Percentiles rank a stretch among this genome's conserved stretches.
Evolutionary conservation across 2,888 invertebrate species (phyloP).

Genomic region (Pterostichus niger): DNA sequence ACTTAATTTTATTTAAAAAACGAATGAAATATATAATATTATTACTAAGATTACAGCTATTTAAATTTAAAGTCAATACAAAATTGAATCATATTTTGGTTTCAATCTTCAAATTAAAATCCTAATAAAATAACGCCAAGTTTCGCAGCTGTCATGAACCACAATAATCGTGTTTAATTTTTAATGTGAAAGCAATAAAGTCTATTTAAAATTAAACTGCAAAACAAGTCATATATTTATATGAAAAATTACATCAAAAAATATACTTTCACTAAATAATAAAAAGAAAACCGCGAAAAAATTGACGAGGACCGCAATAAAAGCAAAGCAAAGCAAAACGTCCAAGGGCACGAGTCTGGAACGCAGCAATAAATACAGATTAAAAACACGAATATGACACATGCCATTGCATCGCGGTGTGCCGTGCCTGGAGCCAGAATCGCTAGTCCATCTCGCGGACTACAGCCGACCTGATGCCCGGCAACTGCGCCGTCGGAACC

Average conservation of each 20-base stretch:
- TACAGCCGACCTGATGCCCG: background rate
- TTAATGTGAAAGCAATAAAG: too few species aligned
- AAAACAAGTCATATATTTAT: conserved; percentile 3
- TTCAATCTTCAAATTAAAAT: too few species aligned
- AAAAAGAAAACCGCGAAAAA: conserved; percentile 18
- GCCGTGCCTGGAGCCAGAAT: conserved; percentile 11
- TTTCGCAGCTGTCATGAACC: too few species aligned
- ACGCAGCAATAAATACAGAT: conserved; percentile 72
- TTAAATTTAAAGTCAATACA: too few species aligned
- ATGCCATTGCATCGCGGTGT: conserved; percentile 35
- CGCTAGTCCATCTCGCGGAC: background rate
- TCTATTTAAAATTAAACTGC: too few species aligned
- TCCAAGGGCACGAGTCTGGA: conserved; percentile 68
- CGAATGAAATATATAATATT: too few species aligned
- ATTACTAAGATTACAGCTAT: too few species aligned
- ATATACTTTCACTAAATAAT: background rate
- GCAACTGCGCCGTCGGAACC: background rate
- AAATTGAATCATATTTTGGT: too few species aligned
- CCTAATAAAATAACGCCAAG: too few species aligned
- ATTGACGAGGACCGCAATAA: conserved; percentile 34
- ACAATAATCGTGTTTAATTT: too few species aligned
- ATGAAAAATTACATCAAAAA: conserved; percentile 4
- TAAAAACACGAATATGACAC: conserved; percentile 72
- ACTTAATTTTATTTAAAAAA: too few species aligned
- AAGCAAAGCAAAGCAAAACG: conserved; percentile 46